Base-by-base conservation (phyloP, 2,888 invertebrate genomes). In the Cerceris rybyensis region DNA sequence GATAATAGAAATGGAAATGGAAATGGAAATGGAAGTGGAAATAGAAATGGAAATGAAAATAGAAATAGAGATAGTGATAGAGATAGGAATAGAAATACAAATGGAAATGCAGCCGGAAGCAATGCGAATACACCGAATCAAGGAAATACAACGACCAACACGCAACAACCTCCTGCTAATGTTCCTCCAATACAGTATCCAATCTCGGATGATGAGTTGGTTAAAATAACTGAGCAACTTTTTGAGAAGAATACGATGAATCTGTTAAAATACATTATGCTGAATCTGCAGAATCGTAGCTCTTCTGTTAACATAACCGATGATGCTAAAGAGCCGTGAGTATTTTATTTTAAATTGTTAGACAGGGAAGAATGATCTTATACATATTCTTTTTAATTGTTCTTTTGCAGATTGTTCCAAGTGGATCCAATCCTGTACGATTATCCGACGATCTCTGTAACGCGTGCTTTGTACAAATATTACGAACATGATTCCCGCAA, bases 181-280 rank as follows among this genome's bases (percentile, higher is more conserved):
- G 55, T 55, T 41, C 54, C 61, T 1, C 28, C 28, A 4, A 28
- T 28, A 6, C 59, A 58, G 14, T 81, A 89, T 43, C 78, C 49
- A 13, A 86, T 90, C 58, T 82, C 87, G 0, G 88, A 91, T n/a
- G 81, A 88, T 0, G 89, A 91, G 73, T 63, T 92, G 2, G 82
- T 70, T 70, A 87, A 83, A 59, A 75, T 92, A 43, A 88, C 90
- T 0, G 92, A 92, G 72, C 85, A 86, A 6, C 57, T 92, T 8
- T 91, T 91, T 28, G 72, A 69, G 4, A 89, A 88, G 42, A 84
- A 87, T 49, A 88, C 90, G 52, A 74, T 66, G 9, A 76, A 91
- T 39, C 67, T 84, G 16, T 76, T 72, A 0, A 82, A 86, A 41
- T 86, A 82, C 43, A 83, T 91, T 5, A 83, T 68, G 5, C 7